Percentiles rank a stretch among this genome's conserved stretches.
Conservation (phyloP, 2,797 vertebrate genomes). For the Acanthurus tractus region DNA sequence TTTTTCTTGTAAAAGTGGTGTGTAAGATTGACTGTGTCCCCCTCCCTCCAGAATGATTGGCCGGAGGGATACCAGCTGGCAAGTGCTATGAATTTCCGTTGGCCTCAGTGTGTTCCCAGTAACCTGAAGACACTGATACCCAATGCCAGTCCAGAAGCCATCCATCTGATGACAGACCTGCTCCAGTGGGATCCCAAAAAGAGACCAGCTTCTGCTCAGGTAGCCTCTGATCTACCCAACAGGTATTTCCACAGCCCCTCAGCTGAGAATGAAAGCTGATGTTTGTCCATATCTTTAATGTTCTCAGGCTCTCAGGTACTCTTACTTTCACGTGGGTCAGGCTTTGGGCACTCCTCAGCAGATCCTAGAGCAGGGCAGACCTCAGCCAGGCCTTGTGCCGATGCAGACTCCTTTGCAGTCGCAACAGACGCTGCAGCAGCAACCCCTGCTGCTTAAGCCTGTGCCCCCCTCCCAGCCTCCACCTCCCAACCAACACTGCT, state of each 20-base stretch:
- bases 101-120: slow-evolving; percentile 95
- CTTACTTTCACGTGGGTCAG: slow-evolving; percentile 93
- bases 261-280: neutral
- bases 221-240: slow-evolving; percentile 52
- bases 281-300: neutral
- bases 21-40: slow-evolving; percentile 8
- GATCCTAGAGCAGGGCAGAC: slow-evolving; percentile 88
- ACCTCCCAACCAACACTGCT: slow-evolving; percentile 81
- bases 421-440: slow-evolving; percentile 78
- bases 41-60: slow-evolving; percentile 91
- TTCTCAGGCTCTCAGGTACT: slow-evolving; percentile 91
- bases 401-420: slow-evolving; percentile 70
- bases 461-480: slow-evolving; percentile 85
- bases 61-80: slow-evolving; percentile 94
- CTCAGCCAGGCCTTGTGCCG: slow-evolving; percentile 83
- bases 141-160: slow-evolving; percentile 93
- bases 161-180: slow-evolving; percentile 94
- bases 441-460: slow-evolving; percentile 85
- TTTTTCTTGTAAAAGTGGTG: neutral
- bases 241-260: neutral
- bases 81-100: slow-evolving; percentile 95
- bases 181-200: slow-evolving; percentile 97
- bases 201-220: slow-evolving; percentile 95
- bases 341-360: slow-evolving; percentile 87
- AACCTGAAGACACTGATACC: slow-evolving; percentile 95